Percentiles rank a stretch among this genome's conserved stretches.
phyloP scores from a whole-genome alignment of 1,140 invertebrate species.

The Aphelenchoides avenae region DNA sequence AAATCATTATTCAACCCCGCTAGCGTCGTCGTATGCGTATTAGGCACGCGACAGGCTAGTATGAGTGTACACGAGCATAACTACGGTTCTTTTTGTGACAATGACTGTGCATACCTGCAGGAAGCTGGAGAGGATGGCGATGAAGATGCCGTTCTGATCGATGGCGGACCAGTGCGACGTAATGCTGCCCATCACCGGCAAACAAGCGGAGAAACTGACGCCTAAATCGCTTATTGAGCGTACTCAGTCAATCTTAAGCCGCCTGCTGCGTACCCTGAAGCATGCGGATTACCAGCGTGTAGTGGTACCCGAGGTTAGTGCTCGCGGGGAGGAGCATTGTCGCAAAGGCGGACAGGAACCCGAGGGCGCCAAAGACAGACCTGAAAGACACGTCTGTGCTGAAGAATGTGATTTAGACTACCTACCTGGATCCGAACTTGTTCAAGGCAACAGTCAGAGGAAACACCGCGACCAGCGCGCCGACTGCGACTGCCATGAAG shows the following conservation, averaged over 20 bases:
- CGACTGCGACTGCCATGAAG: slow-evolving; percentile 56
- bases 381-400: slow-evolving; percentile 8
- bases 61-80: too few relatives aligned
- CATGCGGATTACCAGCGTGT: slow-evolving; percentile 46
- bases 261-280: slow-evolving; percentile 35
- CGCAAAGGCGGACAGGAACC: slow-evolving; percentile 43
- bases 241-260: too few relatives aligned
- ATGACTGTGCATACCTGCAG: slow-evolving; percentile 26
- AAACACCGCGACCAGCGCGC: slow-evolving; percentile 53
- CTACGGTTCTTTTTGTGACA: slow-evolving; percentile 9
- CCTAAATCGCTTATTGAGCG: slow-evolving; percentile 13
- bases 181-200: slow-evolving; percentile 42
- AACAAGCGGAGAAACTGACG: slow-evolving; percentile 40
- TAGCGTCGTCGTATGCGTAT: too few relatives aligned
- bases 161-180: slow-evolving; percentile 46
- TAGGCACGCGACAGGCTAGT: too few relatives aligned
- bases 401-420: too few relatives aligned
- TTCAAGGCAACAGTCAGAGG: slow-evolving; percentile 52
- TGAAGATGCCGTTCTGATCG: slow-evolving; percentile 47
- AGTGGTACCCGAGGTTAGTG: slow-evolving; percentile 32
- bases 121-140: slow-evolving; percentile 44
- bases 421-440: slow-evolving; percentile 47
- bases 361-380: slow-evolving; percentile 30
- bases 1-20: too few relatives aligned
- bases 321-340: slow-evolving; percentile 48